Conservation (phyloP, 2,797 vertebrate species). For the Urocyon cinereoargenteus region DNA sequence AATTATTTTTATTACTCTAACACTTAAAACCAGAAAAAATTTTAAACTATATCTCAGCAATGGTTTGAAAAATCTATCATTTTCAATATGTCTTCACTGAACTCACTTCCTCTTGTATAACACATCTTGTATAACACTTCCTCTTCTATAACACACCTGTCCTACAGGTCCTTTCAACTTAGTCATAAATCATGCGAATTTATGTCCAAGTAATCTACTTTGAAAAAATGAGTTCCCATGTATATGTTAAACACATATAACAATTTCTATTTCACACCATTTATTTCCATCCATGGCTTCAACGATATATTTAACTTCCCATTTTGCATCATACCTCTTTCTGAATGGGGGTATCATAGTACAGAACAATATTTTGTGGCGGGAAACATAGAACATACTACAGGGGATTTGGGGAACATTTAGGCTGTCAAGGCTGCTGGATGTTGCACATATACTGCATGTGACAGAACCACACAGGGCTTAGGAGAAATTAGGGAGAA, state of each 20-base stretch:
- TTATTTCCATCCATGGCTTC: background rate
- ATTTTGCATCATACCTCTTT: background rate
- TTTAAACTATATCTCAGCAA: background rate
- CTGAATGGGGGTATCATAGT: background rate
- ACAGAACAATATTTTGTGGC: background rate
- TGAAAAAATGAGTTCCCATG: background rate
- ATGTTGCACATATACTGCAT: background rate
- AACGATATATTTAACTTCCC: background rate
- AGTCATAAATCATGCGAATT: background rate
- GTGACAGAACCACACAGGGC: background rate
- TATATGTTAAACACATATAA: background rate
- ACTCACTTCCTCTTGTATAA: background rate
- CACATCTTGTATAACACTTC: background rate
- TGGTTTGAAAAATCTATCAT: background rate
- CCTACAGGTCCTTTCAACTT: background rate
- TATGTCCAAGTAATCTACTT: background rate
- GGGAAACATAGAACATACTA: background rate
- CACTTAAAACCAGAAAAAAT: background rate
- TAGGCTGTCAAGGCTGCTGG: fast-evolving
- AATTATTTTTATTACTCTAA: background rate
- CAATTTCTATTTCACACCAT: background rate
- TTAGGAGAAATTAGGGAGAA: background rate
- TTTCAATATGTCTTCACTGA: background rate
- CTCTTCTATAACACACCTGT: background rate
- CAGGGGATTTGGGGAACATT: background rate